Base-by-base conservation (phyloP, 1,140 invertebrate genomes). In the Bactericera cockerelli region DNA sequence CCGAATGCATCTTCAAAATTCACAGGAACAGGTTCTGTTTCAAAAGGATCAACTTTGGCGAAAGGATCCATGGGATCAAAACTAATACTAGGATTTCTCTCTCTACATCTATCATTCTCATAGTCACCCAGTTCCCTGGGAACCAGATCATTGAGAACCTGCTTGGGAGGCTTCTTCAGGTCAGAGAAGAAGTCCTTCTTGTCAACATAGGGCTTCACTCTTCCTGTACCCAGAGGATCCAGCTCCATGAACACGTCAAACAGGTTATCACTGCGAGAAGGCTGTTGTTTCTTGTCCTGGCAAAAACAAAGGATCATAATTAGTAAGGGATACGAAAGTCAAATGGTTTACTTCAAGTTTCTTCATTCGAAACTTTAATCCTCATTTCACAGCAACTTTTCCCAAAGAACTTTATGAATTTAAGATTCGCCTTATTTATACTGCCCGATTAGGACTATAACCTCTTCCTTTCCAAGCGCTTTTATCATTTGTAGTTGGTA, bases 131-230 rank as follows among this genome's bases (percentile, higher is more conserved):
- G 3, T 49, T 49, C 42, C 42, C 42, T 4, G 67, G 67, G 57
- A 8, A 82, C 82, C 65, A 92, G 74, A 71, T 91, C 88, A 75
- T 91, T 92, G 49, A 91, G 76, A 19, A 87, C 81, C 75, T 90
- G 91, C 76, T 90, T 90, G 57, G 88, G 87, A 62, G 88, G 89
- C 74, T 92, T 92, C 76, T 92, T 92, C 62, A 93, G 76, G 67
- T 92, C 86, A 75, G 90, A 86, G 77, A 94, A 94, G 74, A 94
- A 93, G 70, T 91, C 87, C 78, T 92, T 92, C 74, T 91, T 91
- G 77, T 94, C 89, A 65, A 93, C 80, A 75, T 91, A 93, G 49
- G 90, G 89, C 73, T 86, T 87, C 73, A 81, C 88, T 70, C 84
- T 79, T 65, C 89, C 88, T 63, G 87, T 90, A 67, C 89, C 89